Evolutionary conservation across 2,888 invertebrate species (phyloP).

Genomic region (Girardia tigrina): DNA sequence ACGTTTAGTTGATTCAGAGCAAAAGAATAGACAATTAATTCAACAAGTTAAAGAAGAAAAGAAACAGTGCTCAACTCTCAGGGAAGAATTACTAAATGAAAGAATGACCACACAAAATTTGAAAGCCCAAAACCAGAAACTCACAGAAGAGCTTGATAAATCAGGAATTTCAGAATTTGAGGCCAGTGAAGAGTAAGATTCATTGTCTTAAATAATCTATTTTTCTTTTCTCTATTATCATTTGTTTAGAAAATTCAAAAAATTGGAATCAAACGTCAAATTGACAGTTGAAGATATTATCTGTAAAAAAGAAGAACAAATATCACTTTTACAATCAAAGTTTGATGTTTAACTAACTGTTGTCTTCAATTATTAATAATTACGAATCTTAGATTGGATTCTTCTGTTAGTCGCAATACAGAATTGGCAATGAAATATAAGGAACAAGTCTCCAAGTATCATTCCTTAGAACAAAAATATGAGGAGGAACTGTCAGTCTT

Average conservation of each 20-base stretch:
- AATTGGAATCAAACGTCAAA: slow-evolving; percentile 50
- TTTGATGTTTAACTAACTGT: background rate
- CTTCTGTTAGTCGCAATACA: background rate
- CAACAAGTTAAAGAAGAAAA: slow-evolving; percentile 70
- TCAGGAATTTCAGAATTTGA: slow-evolving; percentile 41
- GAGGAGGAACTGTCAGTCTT: background rate
- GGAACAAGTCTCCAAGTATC: background rate
- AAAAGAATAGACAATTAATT: slow-evolving; percentile 68
- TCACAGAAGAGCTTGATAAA: slow-evolving; percentile 47
- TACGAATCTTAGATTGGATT: slow-evolving; percentile 2
- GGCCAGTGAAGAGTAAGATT: slow-evolving; percentile 19
- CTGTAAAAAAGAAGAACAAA: slow-evolving; percentile 50
- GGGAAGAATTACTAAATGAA: slow-evolving; percentile 72
- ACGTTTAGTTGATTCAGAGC: slow-evolving; percentile 67
- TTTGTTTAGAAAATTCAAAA: slow-evolving; percentile 42
- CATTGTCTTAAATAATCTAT: background rate
- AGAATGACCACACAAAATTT: slow-evolving; percentile 57
- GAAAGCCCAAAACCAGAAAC: slow-evolving; percentile 49
- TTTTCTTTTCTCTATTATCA: background rate
- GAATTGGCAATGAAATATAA: background rate
- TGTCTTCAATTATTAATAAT: background rate
- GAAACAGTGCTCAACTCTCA: slow-evolving; percentile 69
- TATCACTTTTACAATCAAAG: slow-evolving; percentile 38
- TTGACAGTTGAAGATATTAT: slow-evolving; percentile 47
- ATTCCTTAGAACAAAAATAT: background rate